Base-by-base conservation (phyloP, 2,113 vertebrate genomes). In the Phoenicopterus ruber region DNA sequence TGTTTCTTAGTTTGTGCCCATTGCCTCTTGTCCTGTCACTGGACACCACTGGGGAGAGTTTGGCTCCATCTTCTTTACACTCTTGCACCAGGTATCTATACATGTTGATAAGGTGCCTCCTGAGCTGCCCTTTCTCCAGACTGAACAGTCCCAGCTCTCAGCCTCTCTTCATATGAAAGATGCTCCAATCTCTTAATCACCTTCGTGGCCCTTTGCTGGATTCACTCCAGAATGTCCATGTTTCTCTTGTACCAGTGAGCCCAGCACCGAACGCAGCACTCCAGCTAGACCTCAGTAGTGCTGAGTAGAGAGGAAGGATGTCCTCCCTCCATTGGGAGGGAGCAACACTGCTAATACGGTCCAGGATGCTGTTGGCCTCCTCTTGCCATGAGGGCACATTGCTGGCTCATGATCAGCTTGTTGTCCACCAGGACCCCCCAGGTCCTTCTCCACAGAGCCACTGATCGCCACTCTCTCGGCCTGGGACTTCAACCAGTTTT, bases 141-240 rank as follows among this genome's bases (percentile, higher is more conserved):
- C 42, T 52, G n/a, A 77, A 1, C 22, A 52, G 13, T 71, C 36
- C 10, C 25, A 42, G 25, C 54, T 28, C 70, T 73, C 38, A 44
- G 7, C 22, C 17, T 44, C 31, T 49, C 38, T 65, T 22, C 10
- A 0, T 32, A 5, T 8, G 13, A 13, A 58, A 17, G 29, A 11
- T 84, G 29, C 19, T 87, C 8, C 29, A n/a, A 3, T 71, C 20
- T 25, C 36, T 36, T 52, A 29, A 17, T n/a, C 20, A 29, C 7
- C 24, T 70, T 67, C 11, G 25, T 50, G 55, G 16, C 57, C 25
- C 32, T 61, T 34, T 61, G 18, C 66, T 83, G 57, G 21, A 13
- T 21, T 88, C 26, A 2, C 32, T 70, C 11, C 71, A 50, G 17
- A 14, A 1, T 66, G 66, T 55, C 47, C 19, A 9, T 0, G 0